Evolutionary conservation across 37 sponge, comb jelly and placozoan species (phyloP), one percentile per base, ranked within the genome.

Genomic region (Petrosia ficiformis): DNA sequence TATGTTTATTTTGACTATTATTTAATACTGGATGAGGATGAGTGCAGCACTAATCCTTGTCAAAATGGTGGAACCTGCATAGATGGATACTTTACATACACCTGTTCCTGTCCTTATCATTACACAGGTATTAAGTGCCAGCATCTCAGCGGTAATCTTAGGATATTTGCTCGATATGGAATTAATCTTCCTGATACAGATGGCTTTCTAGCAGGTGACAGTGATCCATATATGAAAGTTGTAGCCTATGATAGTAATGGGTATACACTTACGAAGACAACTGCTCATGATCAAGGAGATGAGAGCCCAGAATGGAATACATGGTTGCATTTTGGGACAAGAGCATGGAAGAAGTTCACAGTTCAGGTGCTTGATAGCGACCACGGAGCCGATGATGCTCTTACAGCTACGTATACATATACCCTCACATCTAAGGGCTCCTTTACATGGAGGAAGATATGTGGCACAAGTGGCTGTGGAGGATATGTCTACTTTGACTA

Each of bases 241-340:
- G 44, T 66, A 26, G 77, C 77, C 0, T 66, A 41, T 43, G 48
- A 65, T 44, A 2, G 2, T n/a, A 8, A n/a, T 39, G 77, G 77
- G 0, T 48, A 19, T 33, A 32, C 67, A 29, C 1, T 14, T 8
- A 2, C 1, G 2, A 41, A 31, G 5, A 48, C n/a, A 40, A 77
- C 77, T 4, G 19, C 16, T 10, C 26, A 31, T 3, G 67, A 77
- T 6, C 28, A 41, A 5, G 68, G 68, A 39, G 77, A 77, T 36
- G 48, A 77, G 67, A 65, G 67, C 44, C 77, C 77, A 10, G 67
- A 65, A 16, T 77, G 77, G 77, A 43, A 77, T 42, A 44, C 65
- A 29, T 39, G 41, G 42, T 41, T 77, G 19, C 24, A 77, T 65
- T 77, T 77, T 44, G 77, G 77, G 1, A 28, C 3, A 1, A 25